Conservation (phyloP, 2,113 vertebrate species). For the Podocnemis expansa region DNA sequence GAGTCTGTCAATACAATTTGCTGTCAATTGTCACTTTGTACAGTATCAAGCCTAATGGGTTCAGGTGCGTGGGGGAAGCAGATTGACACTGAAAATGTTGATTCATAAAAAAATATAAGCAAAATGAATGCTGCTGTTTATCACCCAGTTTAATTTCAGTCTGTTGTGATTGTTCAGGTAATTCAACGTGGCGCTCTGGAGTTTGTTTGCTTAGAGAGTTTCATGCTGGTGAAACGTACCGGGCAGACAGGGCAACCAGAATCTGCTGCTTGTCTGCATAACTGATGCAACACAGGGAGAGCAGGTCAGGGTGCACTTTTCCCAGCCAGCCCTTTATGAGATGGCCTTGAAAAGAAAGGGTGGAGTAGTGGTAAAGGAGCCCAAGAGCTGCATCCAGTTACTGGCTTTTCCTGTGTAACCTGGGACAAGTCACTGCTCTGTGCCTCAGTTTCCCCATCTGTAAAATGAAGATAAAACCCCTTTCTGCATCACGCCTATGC, state of each 20-base stretch:
- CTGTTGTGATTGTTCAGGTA: not conserved
- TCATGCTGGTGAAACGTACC: not conserved
- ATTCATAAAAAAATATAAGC: rapidly evolving
- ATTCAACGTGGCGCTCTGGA: not conserved
- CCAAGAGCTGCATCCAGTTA: not conserved
- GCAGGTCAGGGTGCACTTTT: not conserved
- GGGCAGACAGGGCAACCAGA: rapidly evolving
- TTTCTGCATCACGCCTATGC: not conserved
- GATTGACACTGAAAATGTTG: not conserved
- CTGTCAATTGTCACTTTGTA: slow-evolving; percentile 27
- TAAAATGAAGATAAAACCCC: not conserved
- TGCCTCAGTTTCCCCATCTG: not conserved
- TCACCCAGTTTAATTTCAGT: rapidly evolving
- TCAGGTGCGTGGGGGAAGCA: rapidly evolving
- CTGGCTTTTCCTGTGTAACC: not conserved
- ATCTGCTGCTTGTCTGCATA: not conserved
- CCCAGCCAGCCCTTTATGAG: not conserved
- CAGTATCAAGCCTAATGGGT: not conserved
- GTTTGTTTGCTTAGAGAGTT: not conserved
- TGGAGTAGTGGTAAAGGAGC: not conserved
- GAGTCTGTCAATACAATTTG: slow-evolving; percentile 8
- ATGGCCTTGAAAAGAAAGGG: not conserved
- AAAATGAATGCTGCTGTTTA: rapidly evolving
- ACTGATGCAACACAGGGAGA: not conserved
- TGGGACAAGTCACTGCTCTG: not conserved